A percentile compares a stretch with the other conserved stretches of the same genome.
Conservation (phyloP, 2,888 invertebrate genomes). For the Xanthorhoe designata region DNA sequence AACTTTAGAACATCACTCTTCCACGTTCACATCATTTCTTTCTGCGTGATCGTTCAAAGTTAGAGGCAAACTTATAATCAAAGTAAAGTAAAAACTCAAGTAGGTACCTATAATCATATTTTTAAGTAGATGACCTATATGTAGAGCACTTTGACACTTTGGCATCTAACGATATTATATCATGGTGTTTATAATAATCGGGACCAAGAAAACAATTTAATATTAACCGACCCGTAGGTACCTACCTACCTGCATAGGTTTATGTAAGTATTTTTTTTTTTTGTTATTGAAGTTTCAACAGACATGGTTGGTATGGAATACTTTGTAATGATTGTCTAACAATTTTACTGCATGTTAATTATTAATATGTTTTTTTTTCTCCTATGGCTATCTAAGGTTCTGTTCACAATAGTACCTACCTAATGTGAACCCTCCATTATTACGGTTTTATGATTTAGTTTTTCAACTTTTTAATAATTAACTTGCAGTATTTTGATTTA, state of each 20-base stretch:
- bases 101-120: too few species aligned
- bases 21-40: too few species aligned
- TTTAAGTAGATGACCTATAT: too few species aligned
- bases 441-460: not conserved
- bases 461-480: not conserved
- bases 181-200: slow-evolving; percentile 11
- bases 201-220: slow-evolving; percentile 22
- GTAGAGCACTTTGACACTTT: too few species aligned
- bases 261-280: too few species aligned
- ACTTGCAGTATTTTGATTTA: slow-evolving; percentile 12
- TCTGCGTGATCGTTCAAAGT: too few species aligned
- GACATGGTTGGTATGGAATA: slow-evolving; percentile 27
- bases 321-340: slow-evolving; percentile 3
- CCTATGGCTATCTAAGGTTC: slow-evolving; percentile 11
- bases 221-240: slow-evolving; percentile 21
- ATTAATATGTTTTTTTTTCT: not conserved
- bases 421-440: not conserved
- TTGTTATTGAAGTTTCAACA: slow-evolving; percentile 21
- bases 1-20: too few species aligned
- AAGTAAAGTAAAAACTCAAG: too few species aligned
- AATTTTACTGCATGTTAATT: slow-evolving; percentile 8
- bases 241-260: too few species aligned
- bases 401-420: not conserved
- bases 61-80: too few species aligned
- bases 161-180: too few species aligned